A percentile compares a stretch with the other conserved stretches of the same genome.
phyloP scores from a whole-genome alignment of 1,140 invertebrate genomes.

The Caenorhabditis latens region DNA sequence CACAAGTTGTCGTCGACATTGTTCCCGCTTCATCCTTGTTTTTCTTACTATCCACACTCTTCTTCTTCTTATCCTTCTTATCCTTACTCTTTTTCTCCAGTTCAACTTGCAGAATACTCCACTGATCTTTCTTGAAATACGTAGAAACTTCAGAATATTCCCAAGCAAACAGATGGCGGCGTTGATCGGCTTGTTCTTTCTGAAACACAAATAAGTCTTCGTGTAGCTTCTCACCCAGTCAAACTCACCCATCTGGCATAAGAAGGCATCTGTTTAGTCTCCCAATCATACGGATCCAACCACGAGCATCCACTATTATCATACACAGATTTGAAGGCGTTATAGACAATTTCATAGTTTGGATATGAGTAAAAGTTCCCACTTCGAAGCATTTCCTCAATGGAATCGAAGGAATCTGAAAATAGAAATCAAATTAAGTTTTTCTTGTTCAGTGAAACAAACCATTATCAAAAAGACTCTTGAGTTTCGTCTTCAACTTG shows the following conservation, averaged over 20 bases:
- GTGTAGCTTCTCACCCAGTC: background rate
- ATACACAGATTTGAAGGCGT: background rate
- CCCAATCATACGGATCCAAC: conserved; percentile 11
- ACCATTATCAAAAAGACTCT: background rate
- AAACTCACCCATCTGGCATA: background rate
- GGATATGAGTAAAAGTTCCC: background rate
- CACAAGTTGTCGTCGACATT: too few relatives aligned
- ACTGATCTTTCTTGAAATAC: background rate
- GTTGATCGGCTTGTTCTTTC: background rate
- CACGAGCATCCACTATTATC: background rate
- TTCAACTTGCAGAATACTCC: background rate
- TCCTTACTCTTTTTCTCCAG: too few relatives aligned
- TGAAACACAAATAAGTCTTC: background rate
- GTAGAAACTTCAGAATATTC: background rate
- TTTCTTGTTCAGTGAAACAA: background rate
- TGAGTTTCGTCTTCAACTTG: background rate
- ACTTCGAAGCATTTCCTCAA: background rate
- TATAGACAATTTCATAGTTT: background rate
- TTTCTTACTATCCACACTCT: too few relatives aligned
- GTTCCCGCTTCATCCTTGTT: too few relatives aligned
- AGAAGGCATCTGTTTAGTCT: background rate
- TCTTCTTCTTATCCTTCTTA: too few relatives aligned
- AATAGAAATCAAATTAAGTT: background rate
- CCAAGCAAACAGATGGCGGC: background rate
- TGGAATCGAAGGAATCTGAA: background rate